A percentile compares a stretch with the other conserved stretches of the same genome.
These are phyloP conservation scores for Aviceda subcristata DNA, from an alignment of 2,113 vertebrate genomes.

Conservation along the genomic window DNA sequence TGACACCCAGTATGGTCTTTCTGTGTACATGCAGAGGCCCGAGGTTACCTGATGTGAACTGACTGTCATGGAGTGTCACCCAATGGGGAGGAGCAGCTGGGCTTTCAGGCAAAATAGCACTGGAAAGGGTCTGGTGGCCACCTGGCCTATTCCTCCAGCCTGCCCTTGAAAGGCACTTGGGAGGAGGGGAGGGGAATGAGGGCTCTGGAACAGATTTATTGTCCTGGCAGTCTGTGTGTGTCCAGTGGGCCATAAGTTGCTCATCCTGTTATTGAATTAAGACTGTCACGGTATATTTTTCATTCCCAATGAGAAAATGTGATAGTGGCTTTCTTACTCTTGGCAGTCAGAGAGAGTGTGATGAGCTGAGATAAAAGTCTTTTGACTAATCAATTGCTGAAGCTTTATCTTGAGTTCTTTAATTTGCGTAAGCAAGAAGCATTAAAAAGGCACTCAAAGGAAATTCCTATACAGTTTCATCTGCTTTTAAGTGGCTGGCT, in stretches of 20 bases:
- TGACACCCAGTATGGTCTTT: neutral
- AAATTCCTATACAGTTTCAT: neutral
- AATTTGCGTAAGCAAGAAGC: neutral
- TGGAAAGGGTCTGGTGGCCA: neutral
- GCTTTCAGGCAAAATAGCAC: neutral
- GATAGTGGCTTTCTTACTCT: neutral
- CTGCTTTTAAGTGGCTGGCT: neutral
- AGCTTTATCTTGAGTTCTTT: neutral
- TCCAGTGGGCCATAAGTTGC: neutral
- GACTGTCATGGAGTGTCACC: neutral
- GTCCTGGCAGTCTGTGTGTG: neutral
- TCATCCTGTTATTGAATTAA: neutral
- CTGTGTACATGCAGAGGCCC: neutral
- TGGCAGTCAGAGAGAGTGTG: neutral
- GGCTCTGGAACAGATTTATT: neutral
- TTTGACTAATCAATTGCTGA: neutral
- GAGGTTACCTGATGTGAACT: neutral
- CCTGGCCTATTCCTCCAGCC: neutral
- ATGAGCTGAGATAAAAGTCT: neutral
- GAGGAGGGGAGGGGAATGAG: neutral
- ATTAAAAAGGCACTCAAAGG: neutral
- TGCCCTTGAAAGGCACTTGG: neutral
- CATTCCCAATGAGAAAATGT: neutral
- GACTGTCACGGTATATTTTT: neutral
- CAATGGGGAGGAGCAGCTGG: neutral